Conservation (phyloP, 2,113 vertebrate genomes). For the Lepus timidus region DNA sequence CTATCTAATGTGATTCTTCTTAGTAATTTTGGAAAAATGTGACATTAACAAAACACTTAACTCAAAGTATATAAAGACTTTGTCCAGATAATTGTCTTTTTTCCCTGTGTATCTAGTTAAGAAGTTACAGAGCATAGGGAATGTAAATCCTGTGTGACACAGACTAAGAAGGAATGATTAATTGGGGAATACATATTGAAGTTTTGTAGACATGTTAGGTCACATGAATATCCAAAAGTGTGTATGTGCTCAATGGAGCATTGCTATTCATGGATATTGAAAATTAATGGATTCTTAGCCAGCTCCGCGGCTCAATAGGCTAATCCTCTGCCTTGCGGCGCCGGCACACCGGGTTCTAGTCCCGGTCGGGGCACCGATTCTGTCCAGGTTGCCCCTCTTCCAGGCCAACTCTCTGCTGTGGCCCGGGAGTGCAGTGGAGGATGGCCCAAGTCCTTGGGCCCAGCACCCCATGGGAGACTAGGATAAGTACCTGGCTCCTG, state of each 20-base stretch:
- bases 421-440: too few relatives aligned
- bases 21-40: background rate
- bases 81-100: slow-evolving; percentile 26
- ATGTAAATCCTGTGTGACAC: background rate
- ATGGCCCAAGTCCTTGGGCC: too few relatives aligned
- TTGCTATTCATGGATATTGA: background rate
- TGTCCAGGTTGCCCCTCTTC: too few relatives aligned
- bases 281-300: slow-evolving; percentile 32
- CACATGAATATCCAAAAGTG: background rate
- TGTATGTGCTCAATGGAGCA: background rate
- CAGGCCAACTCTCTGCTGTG: too few relatives aligned
- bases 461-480: too few relatives aligned
- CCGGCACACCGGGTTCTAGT: too few relatives aligned
- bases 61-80: background rate
- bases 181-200: background rate
- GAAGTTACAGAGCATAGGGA: background rate
- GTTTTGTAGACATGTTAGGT: background rate
- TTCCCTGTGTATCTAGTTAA: background rate
- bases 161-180: background rate
- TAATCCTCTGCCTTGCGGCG: too few relatives aligned
- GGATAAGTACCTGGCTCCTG: too few relatives aligned
- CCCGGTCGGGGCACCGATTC: too few relatives aligned
- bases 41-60: background rate
- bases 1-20: background rate
- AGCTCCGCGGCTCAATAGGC: too few relatives aligned